Conservation (phyloP, 92 coral and sea anemone species). For the Actinernus sp. region DNA sequence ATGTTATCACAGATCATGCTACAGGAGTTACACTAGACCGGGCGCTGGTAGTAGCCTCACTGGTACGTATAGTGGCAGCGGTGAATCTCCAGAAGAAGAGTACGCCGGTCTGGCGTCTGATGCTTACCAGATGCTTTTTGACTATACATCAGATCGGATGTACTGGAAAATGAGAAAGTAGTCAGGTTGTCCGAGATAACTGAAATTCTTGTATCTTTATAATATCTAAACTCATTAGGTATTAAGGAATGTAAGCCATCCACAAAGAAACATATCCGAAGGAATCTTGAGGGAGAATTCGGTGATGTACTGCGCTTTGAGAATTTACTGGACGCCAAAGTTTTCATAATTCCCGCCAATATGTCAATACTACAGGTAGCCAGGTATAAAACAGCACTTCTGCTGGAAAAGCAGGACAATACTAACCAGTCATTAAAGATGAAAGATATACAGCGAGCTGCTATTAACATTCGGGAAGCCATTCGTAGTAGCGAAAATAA, state of each 20-base stretch:
- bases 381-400: not conserved
- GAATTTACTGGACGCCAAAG: constrained; percentile 3
- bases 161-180: constrained; percentile 16
- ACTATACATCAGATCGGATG: constrained; percentile 25
- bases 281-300: constrained; percentile 20
- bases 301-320: constrained; percentile 2
- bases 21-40: constrained; percentile 21
- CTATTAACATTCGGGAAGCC: constrained; percentile 20
- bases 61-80: not conserved
- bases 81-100: constrained; percentile 21
- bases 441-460: constrained; percentile 19
- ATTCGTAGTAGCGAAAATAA: constrained; percentile 22
- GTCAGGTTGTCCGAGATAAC: constrained; percentile 19
- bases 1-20: constrained; percentile 34
- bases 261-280: constrained; percentile 37
- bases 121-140: constrained; percentile 31
- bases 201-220: not conserved
- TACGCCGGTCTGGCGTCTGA: constrained; percentile 9
- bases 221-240: constrained; percentile 16
- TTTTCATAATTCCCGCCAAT: constrained; percentile 2
- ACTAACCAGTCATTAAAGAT: constrained; percentile 8
- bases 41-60: constrained; percentile 2
- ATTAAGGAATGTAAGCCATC: constrained; percentile 22
- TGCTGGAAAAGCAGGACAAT: not conserved
- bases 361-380: constrained; percentile 9